Evolutionary conservation across 2,113 vertebrate species (phyloP).

Genomic region (Mastomys natalensis): DNA sequence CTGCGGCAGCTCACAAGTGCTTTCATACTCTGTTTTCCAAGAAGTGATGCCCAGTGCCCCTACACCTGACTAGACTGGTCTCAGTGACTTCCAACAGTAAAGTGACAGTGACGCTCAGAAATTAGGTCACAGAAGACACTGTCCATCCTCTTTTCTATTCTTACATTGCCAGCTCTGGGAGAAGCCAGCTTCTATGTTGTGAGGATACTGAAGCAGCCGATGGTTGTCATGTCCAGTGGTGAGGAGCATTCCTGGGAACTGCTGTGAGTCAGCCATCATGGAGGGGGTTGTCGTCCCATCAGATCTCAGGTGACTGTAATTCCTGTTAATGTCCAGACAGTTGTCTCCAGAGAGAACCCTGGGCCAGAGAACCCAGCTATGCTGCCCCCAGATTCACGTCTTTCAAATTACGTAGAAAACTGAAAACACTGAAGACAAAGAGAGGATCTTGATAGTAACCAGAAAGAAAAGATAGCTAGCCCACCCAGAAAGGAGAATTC

Average conservation of each 20-base stretch:
- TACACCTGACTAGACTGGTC: neutral
- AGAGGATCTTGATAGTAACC: neutral
- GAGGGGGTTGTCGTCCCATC: neutral
- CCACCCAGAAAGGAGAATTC: neutral
- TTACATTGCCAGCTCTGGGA: neutral
- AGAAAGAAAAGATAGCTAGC: slow-evolving; percentile 1
- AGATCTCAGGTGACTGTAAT: neutral
- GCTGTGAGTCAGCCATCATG: neutral
- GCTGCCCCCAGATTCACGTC: neutral
- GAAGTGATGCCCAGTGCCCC: neutral
- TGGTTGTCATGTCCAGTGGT: neutral
- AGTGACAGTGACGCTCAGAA: neutral
- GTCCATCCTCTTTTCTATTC: neutral
- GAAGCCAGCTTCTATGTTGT: neutral
- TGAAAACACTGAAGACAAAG: slow-evolving; percentile 26
- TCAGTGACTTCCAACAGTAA: neutral
- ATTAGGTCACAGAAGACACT: neutral
- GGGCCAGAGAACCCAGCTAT: neutral
- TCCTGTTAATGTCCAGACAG: neutral
- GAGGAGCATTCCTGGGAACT: neutral
- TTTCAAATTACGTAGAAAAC: neutral
- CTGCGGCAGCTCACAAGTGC: neutral
- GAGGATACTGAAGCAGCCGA: neutral
- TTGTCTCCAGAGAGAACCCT: neutral
- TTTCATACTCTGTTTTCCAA: neutral